Evolutionary conservation across 2,113 vertebrate species (phyloP).

Genomic region (Poeciliopsis prolifica): DNA sequence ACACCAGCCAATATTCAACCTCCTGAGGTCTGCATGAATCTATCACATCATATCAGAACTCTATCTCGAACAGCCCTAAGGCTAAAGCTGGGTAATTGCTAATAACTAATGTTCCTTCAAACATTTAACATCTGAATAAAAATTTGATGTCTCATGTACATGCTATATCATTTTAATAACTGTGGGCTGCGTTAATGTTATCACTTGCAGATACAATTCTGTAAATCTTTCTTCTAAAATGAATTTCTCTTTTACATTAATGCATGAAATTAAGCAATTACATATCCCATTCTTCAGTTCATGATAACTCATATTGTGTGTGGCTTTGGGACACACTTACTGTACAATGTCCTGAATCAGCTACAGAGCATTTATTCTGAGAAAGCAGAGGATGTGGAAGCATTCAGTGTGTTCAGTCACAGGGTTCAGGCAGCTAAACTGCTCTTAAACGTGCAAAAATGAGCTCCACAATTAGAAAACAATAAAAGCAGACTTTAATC

Average conservation of each 20-base stretch:
- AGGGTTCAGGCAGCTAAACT: slow-evolving; percentile 31
- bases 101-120: slow-evolving; percentile 35
- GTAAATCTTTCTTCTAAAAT: slow-evolving; percentile 42
- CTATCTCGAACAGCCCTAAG: slow-evolving; percentile 10
- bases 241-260: slow-evolving; percentile 51
- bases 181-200: slow-evolving; percentile 20
- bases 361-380: slow-evolving; percentile 25
- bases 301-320: slow-evolving; percentile 42
- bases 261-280: slow-evolving; percentile 64
- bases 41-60: slow-evolving; percentile 29
- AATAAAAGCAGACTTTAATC: slow-evolving; percentile 47
- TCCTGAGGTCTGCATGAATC: slow-evolving; percentile 13
- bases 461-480: slow-evolving; percentile 33
- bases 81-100: slow-evolving; percentile 38
- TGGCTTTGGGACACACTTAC: slow-evolving; percentile 50
- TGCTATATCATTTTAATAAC: slow-evolving; percentile 27
- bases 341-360: slow-evolving; percentile 38
- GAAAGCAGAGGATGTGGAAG: slow-evolving; percentile 5
- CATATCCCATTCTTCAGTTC: slow-evolving; percentile 50
- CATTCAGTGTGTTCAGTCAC: not conserved
- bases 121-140: slow-evolving; percentile 44
- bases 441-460: slow-evolving; percentile 20
- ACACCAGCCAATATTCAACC: slow-evolving; percentile 4
- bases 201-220: slow-evolving; percentile 42
- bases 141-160: slow-evolving; percentile 47